Base-by-base conservation (phyloP, 2,113 vertebrate genomes). In the Embiotoca jacksoni region DNA sequence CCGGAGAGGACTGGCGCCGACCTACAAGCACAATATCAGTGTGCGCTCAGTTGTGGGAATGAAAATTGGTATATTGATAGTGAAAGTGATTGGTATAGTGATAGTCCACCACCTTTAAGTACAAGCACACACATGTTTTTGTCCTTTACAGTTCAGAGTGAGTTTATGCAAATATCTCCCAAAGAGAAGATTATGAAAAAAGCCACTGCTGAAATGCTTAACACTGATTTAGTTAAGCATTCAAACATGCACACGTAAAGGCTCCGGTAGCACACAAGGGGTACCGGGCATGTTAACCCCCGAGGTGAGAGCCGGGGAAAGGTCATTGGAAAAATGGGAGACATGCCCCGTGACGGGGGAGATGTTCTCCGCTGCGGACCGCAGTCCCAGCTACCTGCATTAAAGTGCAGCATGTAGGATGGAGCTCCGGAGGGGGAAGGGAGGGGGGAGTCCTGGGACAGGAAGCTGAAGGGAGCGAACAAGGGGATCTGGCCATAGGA, bases 1-100 rank as follows among this genome's bases (percentile, higher is more conserved):
- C 94, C 83, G 96, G 77, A 1, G 96, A 95, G 89, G 96, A 95
- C 71, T 95, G 96, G 14, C 95, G 95, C 46, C 95, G 90, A 75
- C 94, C 97, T 99, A 89, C 35, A 37, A 71, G 46, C 23, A 72
- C 15, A 69, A 62, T 0, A 67, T 31, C 2, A 16, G 11, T 36
- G 36, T 2, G 30, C 16, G 37, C 46, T 73, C 2, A 6, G 70
- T 44, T 61, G 44, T 15, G 35, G 65, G 35, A 47, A 49, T 4
- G 30, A 4, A 58, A 54, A 52, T 10, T 36, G 31, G 52, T n/a
- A 3, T 2, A 41, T n/a, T 6, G 70, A 73, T 7, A 53, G 37
- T 16, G n/a, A 0, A 11, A 44, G 13, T 23, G 23, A 23, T 23
- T 23, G 23, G 23, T 23, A 23, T 23, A 23, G 23, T 23, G 23